Conservation (phyloP, 2,888 invertebrate species). For the Nipponacmea schrenckii region DNA sequence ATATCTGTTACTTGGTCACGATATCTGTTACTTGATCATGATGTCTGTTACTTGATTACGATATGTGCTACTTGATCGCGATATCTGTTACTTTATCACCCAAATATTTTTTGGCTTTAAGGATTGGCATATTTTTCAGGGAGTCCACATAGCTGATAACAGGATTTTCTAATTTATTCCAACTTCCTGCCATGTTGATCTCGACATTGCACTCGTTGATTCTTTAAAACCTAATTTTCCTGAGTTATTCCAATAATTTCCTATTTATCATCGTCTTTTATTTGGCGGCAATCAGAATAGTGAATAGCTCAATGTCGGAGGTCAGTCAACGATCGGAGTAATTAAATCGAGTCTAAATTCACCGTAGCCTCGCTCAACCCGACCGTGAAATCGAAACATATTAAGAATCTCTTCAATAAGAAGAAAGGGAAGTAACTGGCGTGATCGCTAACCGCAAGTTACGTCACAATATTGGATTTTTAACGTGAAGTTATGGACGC, state of each 20-base stretch:
- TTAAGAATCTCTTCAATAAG: neutral
- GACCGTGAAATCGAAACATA: neutral
- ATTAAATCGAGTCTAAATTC: constrained; percentile 4
- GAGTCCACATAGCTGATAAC: too few relatives aligned
- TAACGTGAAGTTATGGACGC: neutral
- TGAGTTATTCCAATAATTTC: constrained; percentile 18
- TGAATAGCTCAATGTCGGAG: constrained; percentile 16
- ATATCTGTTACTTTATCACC: too few relatives aligned
- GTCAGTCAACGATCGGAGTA: constrained; percentile 2
- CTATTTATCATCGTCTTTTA: constrained; percentile 15
- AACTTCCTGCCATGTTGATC: too few relatives aligned
- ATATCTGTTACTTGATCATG: too few relatives aligned
- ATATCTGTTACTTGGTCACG: too few relatives aligned
- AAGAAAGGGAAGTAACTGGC: neutral
- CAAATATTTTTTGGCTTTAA: too few relatives aligned
- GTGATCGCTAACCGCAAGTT: constrained; percentile 1
- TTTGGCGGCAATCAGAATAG: constrained; percentile 9
- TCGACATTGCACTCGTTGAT: too few relatives aligned
- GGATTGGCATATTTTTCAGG: too few relatives aligned
- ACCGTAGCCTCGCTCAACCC: neutral
- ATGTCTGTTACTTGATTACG: too few relatives aligned
- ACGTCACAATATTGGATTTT: neutral
- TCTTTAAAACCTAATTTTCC: constrained; percentile 10
- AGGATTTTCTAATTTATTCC: too few relatives aligned
- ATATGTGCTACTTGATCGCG: too few relatives aligned